A percentile compares a stretch with the other conserved stretches of the same genome.
phyloP scores from a whole-genome alignment of 2,113 vertebrate species.

The Catharus minimus region DNA sequence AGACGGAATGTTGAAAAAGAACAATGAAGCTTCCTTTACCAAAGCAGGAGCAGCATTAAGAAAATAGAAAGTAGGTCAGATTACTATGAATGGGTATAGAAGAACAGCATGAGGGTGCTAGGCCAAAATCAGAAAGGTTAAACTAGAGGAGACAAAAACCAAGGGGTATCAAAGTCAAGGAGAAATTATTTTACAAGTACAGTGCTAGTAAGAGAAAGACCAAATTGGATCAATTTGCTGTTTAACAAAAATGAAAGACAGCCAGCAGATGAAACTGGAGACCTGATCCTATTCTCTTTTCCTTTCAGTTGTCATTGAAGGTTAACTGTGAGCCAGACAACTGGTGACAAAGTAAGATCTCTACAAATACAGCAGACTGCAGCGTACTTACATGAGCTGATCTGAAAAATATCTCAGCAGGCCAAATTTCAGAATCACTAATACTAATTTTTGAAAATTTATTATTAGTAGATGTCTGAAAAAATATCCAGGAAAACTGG shows the following conservation, averaged over 20 bases:
- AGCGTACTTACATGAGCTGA: neutral
- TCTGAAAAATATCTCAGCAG: neutral
- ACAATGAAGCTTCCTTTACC: neutral
- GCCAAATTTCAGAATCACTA: neutral
- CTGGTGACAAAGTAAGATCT: neutral
- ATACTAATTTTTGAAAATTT: neutral
- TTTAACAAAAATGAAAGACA: neutral
- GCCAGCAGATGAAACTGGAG: neutral
- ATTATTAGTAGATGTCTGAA: neutral
- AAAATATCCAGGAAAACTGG: neutral
- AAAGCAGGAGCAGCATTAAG: neutral
- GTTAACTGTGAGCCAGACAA: neutral
- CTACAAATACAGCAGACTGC: neutral
- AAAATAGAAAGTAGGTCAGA: slow-evolving; percentile 42
- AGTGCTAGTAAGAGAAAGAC: neutral
- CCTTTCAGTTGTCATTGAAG: neutral
- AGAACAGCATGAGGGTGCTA: slow-evolving; percentile 3
- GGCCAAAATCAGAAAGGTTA: slow-evolving; percentile 2
- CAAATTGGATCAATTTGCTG: neutral
- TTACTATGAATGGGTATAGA: slow-evolving; percentile 8
- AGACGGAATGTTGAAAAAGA: neutral
- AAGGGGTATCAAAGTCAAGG: neutral
- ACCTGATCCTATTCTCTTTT: neutral
- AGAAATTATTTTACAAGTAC: neutral
- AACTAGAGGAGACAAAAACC: neutral